Base-by-base conservation (phyloP, 2,888 invertebrate genomes). In the Parasteatoda lunata region DNA sequence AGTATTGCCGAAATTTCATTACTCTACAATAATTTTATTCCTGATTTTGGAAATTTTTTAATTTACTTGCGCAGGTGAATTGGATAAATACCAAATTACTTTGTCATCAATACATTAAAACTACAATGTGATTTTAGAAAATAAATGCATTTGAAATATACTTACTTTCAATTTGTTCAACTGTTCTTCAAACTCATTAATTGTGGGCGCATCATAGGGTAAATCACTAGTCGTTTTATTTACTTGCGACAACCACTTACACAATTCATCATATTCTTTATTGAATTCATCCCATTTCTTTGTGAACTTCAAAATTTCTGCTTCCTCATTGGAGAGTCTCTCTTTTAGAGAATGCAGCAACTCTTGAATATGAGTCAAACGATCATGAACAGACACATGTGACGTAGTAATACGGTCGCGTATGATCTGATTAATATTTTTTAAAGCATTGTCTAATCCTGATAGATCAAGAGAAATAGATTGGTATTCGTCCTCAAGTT, bases 301-400 rank as follows among this genome's bases (percentile, higher is more conserved):
- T 0, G 96, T 95, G 2, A 97, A 93, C 92, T 95, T 96, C 82
- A 96, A 96, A 80, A 96, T 92, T 92, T 77, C 87, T 73, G 71
- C 84, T 59, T 87, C 75, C 30, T 81, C 76, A 49, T 77, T 51
- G 0, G 49, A 15, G 3, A 87, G 51, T 15, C 51, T 66, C 4
- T 77, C 71, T 9, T 49, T 71, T 3, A 88, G 75, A 48, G 52
- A 15, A 47, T 75, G 83, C 30, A 88, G 59, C 49, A 89, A 49
- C 15, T 11, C 51, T 6, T 81, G 54, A 52, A 88, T 70, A 48
- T 80, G 13, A 13, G 45, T 45, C 5, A 89, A 59, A 9, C 83
- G 85, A 48, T 82, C 82, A 0, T 59, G 64, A 59, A 82, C 77
- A 30, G 78, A 76, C 45, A 83, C 51, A 4, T 85, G 85, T 45